A percentile compares a stretch with the other conserved stretches of the same genome.
Conservation (phyloP, 2,113 vertebrate genomes). For the Equus przewalskii region DNA sequence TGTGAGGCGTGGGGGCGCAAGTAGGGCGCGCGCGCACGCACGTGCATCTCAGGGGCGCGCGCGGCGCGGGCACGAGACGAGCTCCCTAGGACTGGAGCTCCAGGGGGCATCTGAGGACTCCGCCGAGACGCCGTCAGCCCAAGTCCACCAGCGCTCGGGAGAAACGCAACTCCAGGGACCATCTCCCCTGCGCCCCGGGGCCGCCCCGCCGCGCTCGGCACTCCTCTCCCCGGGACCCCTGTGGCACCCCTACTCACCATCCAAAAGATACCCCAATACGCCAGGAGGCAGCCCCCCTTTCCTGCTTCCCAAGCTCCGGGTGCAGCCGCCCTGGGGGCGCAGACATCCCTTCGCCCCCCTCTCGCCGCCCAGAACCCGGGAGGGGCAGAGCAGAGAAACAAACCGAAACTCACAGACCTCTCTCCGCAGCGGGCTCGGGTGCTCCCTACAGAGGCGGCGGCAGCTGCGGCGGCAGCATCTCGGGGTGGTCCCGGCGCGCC, state of each 20-base stretch:
- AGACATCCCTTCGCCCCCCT: not conserved
- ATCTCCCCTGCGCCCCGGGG: not conserved
- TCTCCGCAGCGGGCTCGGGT: not conserved
- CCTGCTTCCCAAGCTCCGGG: not conserved
- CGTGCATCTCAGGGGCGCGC: slow-evolving; percentile 5
- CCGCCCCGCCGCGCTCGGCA: not conserved
- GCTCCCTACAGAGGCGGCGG: not conserved
- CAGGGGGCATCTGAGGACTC: slow-evolving; percentile 82
- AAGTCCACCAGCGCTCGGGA: slow-evolving; percentile 11
- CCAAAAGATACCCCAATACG: not conserved
- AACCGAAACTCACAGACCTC: slow-evolving; percentile 80
- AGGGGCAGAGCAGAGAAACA: not conserved
- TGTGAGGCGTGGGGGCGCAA: not conserved
- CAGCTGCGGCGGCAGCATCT: not conserved
- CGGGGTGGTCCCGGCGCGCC: slow-evolving; percentile 38
- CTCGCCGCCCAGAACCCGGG: not conserved
- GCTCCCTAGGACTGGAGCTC: slow-evolving; percentile 60
- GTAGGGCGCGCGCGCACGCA: not conserved
- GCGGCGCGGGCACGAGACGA: slow-evolving; percentile 58
- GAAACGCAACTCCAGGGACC: slow-evolving; percentile 35
- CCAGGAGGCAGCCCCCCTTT: not conserved
- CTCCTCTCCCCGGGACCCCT: not conserved
- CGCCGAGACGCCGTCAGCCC: not conserved
- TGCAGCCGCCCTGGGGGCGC: not conserved
- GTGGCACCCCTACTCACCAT: not conserved